Conservation (phyloP, 2,113 vertebrate species). For the Ploceus nigricollis region DNA sequence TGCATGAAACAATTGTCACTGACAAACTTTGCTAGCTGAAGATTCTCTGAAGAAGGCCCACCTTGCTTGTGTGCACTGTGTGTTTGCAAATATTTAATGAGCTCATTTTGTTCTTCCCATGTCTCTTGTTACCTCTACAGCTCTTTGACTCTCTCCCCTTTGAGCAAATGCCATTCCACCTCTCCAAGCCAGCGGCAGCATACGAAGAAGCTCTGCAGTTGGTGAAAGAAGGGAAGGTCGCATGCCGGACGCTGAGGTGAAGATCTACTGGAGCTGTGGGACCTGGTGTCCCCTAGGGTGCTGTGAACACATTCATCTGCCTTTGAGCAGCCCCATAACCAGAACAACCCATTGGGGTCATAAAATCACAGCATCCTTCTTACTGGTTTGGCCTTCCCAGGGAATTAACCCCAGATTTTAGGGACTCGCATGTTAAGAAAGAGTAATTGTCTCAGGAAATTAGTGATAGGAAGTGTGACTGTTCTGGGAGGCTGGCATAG, state of each 20-base stretch:
- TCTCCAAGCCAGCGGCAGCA: constrained; percentile 83
- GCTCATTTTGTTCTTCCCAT: not conserved
- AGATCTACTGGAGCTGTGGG: not conserved
- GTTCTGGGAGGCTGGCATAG: not conserved
- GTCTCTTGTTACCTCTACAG: constrained; percentile 60
- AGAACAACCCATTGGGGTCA: not conserved
- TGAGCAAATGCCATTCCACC: constrained; percentile 75
- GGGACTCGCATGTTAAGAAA: not conserved
- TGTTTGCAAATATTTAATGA: not conserved
- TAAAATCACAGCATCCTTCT: not conserved
- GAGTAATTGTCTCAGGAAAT: not conserved
- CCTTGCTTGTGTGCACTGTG: not conserved
- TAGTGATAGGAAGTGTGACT: not conserved
- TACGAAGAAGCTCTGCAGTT: constrained; percentile 89
- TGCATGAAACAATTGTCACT: not conserved
- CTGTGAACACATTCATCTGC: not conserved
- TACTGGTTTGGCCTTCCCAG: not conserved
- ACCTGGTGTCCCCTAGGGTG: not conserved
- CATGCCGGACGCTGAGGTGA: constrained; percentile 87
- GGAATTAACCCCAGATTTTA: not conserved
- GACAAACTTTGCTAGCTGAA: not conserved
- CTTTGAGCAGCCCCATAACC: not conserved
- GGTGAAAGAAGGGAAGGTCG: constrained; percentile 81
- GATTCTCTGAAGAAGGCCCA: not conserved
- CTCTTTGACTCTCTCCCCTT: constrained; percentile 84